Percentiles rank a stretch among this genome's conserved stretches.
phyloP scores from a whole-genome alignment of 2,113 vertebrate species.

The Crotalus viridis region DNA sequence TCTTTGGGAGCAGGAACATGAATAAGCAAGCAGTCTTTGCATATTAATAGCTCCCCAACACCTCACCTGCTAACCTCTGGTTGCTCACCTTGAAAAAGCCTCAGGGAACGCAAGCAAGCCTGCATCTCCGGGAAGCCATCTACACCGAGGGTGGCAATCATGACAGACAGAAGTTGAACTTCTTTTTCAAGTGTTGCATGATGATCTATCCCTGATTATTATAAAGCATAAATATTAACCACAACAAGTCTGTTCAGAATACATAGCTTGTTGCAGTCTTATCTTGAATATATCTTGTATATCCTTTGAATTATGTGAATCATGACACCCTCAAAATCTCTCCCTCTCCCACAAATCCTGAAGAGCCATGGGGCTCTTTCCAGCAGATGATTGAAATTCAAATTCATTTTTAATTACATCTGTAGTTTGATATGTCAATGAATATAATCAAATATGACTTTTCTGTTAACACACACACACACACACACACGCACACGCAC shows the following conservation, averaged over 20 bases:
- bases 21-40: constrained; percentile 17
- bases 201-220: neutral
- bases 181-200: neutral
- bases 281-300: neutral
- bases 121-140: neutral
- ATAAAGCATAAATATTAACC: neutral
- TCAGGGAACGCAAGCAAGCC: neutral
- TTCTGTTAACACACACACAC: neutral
- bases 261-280: neutral
- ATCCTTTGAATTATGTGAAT: neutral
- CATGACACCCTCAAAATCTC: neutral
- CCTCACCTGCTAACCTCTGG: neutral
- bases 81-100: neutral
- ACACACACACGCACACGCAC: too few relatives aligned
- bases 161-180: neutral
- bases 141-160: neutral
- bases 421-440: neutral
- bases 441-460: neutral
- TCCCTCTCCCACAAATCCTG: neutral
- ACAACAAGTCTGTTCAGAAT: neutral
- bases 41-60: neutral
- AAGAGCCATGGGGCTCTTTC: neutral
- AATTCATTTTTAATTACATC: neutral
- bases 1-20: neutral
- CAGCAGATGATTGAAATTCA: neutral